These are phyloP conservation scores for Silurus aristotelis DNA, from an alignment of 2,797 vertebrate genomes.

Conservation along the genomic window DNA sequence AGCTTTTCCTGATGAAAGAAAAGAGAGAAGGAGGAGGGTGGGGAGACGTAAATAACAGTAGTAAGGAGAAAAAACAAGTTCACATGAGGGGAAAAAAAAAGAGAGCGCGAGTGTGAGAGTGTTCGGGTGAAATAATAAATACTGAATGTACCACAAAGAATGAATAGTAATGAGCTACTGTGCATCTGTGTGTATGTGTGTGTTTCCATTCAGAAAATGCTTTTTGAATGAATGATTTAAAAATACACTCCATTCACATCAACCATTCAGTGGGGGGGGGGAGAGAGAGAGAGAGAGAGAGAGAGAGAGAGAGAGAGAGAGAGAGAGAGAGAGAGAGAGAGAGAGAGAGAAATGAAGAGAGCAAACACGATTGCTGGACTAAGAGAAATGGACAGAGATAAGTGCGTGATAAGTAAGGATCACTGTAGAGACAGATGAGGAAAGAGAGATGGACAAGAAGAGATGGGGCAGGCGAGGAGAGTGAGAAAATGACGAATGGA, in stretches of 20 bases:
- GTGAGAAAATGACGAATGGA: background rate
- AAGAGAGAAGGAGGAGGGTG: background rate
- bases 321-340: background rate
- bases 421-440: background rate
- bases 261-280: slow-evolving; percentile 38
- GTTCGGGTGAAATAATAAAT: background rate
- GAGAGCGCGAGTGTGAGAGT: background rate
- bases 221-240: slow-evolving; percentile 51
- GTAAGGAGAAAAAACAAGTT: background rate
- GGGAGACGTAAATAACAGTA: background rate
- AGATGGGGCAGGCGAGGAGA: background rate
- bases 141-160: slow-evolving; percentile 2
- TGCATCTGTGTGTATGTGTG: background rate
- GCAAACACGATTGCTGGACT: background rate
- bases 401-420: no score
- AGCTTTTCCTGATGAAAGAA: slow-evolving; percentile 10
- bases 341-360: no score
- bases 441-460: background rate
- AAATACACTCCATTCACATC: slow-evolving; percentile 39
- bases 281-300: background rate
- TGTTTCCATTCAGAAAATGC: slow-evolving; percentile 24
- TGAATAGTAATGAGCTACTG: background rate
- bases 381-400: background rate
- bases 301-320: background rate
- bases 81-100: background rate